Evolutionary conservation across 2,888 invertebrate species (phyloP), one percentile per base, ranked within the genome.

Genomic region (Papilio demoleus): DNA sequence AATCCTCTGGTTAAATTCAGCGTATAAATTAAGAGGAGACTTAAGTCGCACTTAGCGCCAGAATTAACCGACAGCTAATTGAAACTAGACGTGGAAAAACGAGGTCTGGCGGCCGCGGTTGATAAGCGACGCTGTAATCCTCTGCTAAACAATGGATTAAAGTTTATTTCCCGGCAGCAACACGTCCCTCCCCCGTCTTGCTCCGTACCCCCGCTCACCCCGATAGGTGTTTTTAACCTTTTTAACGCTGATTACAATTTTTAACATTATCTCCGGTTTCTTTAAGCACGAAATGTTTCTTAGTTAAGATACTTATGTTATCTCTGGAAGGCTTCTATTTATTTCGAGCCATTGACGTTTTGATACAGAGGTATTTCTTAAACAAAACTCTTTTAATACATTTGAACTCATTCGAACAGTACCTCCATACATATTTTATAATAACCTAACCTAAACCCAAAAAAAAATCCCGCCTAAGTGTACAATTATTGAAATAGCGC

Each of bases 61-160:
- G 85, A 87, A 90, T 91, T 89, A 91, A 89, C 87, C 81, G 83
- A 82, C 81, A 81, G 76, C 86, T 90, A 91, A 92, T 92, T 92
- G 90, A 90, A 91, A 92, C 87, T 88, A 86, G 87, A 83, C 80
- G 83, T 82, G 80, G 87, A 88, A 88, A 87, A 79, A 76, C 53
- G 53, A 76, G 72, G 64, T 71, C 75, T 74, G 72, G 74, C 76
- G 80, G 79, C 77, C 79, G 75, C 79, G 74, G 78, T 81, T 83
- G 89, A 88, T 88, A 88, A 89, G 83, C 77, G 76, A 76, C 73
- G 74, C 73, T 70, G 78, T 88, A 86, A 90, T 84, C 87, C 84
- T 72, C 78, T 79, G 78, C 84, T 85, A 87, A 90, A 88, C 88
- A 88, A 86, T 78, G 83, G 83, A 82, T 88, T 84, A 81, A 82